Evolutionary conservation across 23 tunicate genomes (phyloP).

Genomic region (Aplidium turbinatum): DNA sequence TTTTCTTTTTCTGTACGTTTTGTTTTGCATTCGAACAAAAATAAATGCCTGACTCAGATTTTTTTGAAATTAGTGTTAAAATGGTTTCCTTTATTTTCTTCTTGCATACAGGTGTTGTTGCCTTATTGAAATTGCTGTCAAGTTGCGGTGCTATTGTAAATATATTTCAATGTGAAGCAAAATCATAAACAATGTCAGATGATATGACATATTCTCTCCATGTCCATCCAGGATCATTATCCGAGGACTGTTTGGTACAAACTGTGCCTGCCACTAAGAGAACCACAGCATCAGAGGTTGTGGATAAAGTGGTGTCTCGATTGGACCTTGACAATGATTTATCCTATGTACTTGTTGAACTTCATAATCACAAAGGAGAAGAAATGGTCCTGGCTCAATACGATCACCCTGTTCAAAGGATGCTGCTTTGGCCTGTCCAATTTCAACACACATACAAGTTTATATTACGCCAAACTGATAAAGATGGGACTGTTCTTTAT

Average conservation of each 20-base stretch:
- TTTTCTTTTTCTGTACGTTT: too few species aligned
- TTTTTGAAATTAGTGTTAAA: too few species aligned
- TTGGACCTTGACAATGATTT: conserved; percentile 20
- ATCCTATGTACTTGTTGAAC: conserved; percentile 47
- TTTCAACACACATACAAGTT: conserved; percentile 59
- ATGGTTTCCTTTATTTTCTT: too few species aligned
- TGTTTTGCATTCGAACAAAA: too few species aligned
- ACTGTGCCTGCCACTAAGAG: conserved; percentile 43
- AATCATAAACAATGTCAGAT: not conserved
- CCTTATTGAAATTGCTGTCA: too few species aligned
- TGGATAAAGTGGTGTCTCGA: conserved; percentile 14
- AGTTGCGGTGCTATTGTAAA: not conserved
- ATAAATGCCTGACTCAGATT: too few species aligned
- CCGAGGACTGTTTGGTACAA: conserved; percentile 7
- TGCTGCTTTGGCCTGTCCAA: conserved; percentile 73
- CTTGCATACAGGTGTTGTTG: too few species aligned
- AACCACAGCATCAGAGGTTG: conserved; percentile 59
- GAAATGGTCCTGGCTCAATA: conserved; percentile 47
- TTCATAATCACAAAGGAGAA: conserved; percentile 52
- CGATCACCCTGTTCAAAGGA: conserved; percentile 64
- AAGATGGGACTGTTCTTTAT: conserved; percentile 56
- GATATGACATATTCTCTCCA: conserved; percentile 21
- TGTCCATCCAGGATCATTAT: conserved; percentile 39
- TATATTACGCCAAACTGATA: conserved; percentile 44
- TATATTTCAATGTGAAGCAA: not conserved